A percentile compares a stretch with the other conserved stretches of the same genome.
These are phyloP conservation scores for Odontophorus gujanensis DNA, from an alignment of 2,113 vertebrate species.

Conservation along the genomic window DNA sequence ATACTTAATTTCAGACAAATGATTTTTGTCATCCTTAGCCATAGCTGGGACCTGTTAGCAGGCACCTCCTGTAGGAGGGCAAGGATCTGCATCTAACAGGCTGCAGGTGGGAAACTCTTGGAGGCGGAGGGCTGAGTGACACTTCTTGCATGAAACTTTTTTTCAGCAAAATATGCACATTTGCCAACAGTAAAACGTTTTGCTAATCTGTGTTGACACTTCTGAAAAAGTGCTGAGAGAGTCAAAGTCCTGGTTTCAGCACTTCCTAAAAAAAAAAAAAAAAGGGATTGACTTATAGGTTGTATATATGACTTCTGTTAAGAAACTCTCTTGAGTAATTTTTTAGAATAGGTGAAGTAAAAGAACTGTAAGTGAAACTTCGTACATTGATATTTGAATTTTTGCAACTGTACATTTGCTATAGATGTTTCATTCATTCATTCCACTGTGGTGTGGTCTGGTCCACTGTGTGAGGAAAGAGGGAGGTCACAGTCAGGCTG, in stretches of 20 bases:
- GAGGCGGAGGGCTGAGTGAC: neutral
- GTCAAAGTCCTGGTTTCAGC: neutral
- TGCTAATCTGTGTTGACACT: neutral
- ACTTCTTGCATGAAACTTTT: neutral
- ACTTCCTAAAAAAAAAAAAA: neutral
- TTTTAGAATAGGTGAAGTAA: neutral
- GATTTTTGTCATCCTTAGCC: neutral
- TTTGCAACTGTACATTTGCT: neutral
- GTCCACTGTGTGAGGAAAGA: fast-evolving
- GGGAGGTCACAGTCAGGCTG: fast-evolving
- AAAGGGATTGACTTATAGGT: fast-evolving
- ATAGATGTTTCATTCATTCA: neutral
- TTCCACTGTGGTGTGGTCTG: neutral
- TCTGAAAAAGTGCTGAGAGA: neutral
- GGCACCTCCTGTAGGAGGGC: neutral
- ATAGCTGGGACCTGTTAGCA: neutral
- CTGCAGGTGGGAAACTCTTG: neutral
- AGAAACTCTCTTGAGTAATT: neutral
- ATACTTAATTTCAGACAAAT: neutral
- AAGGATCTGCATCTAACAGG: neutral
- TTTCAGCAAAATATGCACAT: neutral
- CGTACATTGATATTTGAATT: neutral
- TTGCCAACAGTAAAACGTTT: neutral
- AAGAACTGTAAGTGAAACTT: neutral
- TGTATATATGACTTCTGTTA: neutral